Evolutionary conservation across 2,888 invertebrate species (phyloP).

Genomic region (Neoascia interrupta): DNA sequence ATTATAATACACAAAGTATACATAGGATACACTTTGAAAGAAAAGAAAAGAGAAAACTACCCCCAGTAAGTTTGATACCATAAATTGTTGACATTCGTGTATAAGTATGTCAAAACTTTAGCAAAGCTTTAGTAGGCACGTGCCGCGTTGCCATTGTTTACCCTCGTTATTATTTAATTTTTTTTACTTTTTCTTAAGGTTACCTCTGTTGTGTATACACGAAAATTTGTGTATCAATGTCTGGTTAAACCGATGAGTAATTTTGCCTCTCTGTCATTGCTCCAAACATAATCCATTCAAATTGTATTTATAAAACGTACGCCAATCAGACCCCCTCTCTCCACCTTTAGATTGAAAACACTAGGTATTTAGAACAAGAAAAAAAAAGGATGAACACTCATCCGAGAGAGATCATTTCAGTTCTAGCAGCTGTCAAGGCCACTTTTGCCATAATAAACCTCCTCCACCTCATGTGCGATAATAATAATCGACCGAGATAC

Average conservation of each 20-base stretch:
- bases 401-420: slow-evolving; percentile 15
- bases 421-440: slow-evolving; percentile 37
- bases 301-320: slow-evolving; percentile 21
- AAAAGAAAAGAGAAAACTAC: too few relatives aligned
- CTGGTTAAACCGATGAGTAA: slow-evolving; percentile 23
- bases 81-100: too few relatives aligned
- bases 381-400: slow-evolving; percentile 16
- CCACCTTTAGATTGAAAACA: not conserved
- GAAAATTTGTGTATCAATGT: not conserved
- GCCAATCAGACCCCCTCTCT: not conserved
- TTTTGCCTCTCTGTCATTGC: slow-evolving; percentile 6
- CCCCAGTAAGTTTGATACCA: too few relatives aligned
- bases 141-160: too few relatives aligned
- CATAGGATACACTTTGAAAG: too few relatives aligned
- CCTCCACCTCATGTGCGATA: slow-evolving; percentile 22
- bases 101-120: too few relatives aligned
- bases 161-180: too few relatives aligned
- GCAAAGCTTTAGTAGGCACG: too few relatives aligned
- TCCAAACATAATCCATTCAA: slow-evolving; percentile 7
- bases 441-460: slow-evolving; percentile 41
- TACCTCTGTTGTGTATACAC: too few relatives aligned
- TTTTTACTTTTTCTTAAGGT: too few relatives aligned
- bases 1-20: too few relatives aligned
- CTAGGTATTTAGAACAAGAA: not conserved
- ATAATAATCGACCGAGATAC: slow-evolving; percentile 36